Base-by-base conservation (phyloP, 1,140 invertebrate species). In the Maniola jurtina region DNA sequence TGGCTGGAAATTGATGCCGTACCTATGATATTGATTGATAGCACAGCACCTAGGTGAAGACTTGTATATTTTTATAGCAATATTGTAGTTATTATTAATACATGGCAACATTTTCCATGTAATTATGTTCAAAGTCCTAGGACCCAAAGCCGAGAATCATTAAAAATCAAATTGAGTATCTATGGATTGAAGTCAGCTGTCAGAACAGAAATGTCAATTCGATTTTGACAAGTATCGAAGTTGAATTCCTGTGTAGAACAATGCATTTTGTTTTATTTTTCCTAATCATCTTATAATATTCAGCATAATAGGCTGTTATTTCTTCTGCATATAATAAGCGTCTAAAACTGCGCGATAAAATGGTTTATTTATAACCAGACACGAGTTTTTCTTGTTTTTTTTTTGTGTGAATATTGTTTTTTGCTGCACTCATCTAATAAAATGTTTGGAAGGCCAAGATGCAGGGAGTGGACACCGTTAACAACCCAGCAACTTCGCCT, bases 401-500 rank as follows among this genome's bases (percentile, higher is more conserved):
- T 55, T 55, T 55, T 55, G 10, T 55, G 52, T 33, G 4, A 9
- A 7, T 50, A 50, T 13, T 55, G 16, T 34, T 55, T 55, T 34
- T 55, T 55, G 0, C 25, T 11, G 33, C 33, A 34, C 15, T 34
- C 33, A 13, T 55, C 33, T 6, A 70, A 69, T 71, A 72, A 77
- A 80, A 93, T 94, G 91, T 92, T 93, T 85, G 92, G 91, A 61
- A 91, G 92, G 70, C 93, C 93, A 55, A 88, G 93, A 71, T 93
- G 93, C 75, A 91, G 93, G 70, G 92, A 93, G 76, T 94, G 93
- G 93, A 92, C 92, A 38, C 93, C 93, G 55, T 79, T 94, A 50
- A 91, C 93, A 36, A 93, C 93, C 4, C 93, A 94, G 72, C 94
- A 94, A 76, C 88, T 95, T 59, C 92, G 95, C n/a, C 84, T 96